These are phyloP conservation scores for Limnephilus lunatus DNA, from an alignment of 2,888 invertebrate genomes.

Conservation along the genomic window DNA sequence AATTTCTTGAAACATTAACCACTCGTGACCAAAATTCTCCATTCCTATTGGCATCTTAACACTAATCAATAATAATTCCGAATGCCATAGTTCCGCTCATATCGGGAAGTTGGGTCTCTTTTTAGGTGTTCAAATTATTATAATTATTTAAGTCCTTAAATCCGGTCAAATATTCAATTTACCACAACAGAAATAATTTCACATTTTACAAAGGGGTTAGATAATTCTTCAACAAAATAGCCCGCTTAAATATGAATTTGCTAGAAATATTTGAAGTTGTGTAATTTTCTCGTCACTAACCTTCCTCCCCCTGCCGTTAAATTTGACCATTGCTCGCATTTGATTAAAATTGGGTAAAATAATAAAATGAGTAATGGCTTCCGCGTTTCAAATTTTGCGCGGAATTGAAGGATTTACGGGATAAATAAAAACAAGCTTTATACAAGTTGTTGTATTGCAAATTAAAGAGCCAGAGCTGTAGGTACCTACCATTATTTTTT, in stretches of 20 bases:
- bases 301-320: neutral
- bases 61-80: too few relatives aligned
- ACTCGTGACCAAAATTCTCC: too few relatives aligned
- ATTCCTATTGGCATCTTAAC: too few relatives aligned
- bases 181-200: neutral
- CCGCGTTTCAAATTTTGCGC: conserved; percentile 2
- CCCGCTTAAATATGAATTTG: neutral
- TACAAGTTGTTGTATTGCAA: neutral
- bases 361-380: neutral
- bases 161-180: neutral
- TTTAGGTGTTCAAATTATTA: too few relatives aligned
- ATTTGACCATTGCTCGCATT: neutral
- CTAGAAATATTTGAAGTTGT: neutral
- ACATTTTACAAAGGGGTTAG: neutral
- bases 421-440: neutral
- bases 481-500: neutral
- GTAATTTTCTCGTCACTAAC: neutral
- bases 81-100: too few relatives aligned
- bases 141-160: too few relatives aligned
- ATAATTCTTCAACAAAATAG: neutral
- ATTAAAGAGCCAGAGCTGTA: neutral
- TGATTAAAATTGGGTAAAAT: neutral
- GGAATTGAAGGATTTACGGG: neutral
- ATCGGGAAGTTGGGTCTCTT: too few relatives aligned
- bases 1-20: too few relatives aligned